These are phyloP conservation scores for Propithecus coquereli DNA, from an alignment of 2,113 vertebrate genomes.

Conservation along the genomic window DNA sequence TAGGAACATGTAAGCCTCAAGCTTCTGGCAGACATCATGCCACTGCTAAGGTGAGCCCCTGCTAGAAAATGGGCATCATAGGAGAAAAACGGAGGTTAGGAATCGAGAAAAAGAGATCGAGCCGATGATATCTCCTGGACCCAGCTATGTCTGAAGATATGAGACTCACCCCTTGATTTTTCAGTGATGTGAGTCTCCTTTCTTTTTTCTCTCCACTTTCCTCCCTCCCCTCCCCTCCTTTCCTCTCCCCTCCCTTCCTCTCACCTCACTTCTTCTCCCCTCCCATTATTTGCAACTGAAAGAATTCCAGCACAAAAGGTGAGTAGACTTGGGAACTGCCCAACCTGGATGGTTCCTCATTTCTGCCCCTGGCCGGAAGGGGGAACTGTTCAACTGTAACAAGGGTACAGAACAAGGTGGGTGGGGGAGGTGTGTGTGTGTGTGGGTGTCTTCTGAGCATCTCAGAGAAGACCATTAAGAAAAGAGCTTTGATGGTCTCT, in stretches of 20 bases:
- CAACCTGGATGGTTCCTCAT: background rate
- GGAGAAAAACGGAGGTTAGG: background rate
- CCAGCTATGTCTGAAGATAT: background rate
- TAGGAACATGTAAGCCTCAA: background rate
- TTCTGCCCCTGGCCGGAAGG: background rate
- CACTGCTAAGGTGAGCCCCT: background rate
- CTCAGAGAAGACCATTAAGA: background rate
- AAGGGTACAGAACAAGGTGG: background rate
- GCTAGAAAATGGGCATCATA: background rate
- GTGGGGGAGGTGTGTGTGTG: background rate
- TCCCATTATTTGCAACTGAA: background rate
- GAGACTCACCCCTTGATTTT: background rate
- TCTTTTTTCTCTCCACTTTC: too few relatives aligned
- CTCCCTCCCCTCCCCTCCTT: background rate
- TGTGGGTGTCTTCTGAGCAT: background rate
- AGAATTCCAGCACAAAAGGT: background rate
- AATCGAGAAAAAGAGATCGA: background rate
- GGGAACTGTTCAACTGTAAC: background rate
- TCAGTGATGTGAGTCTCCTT: background rate
- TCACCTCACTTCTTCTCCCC: fast-evolving
- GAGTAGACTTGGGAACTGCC: background rate
- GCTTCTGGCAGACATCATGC: background rate
- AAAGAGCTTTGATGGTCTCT: background rate
- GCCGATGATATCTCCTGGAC: background rate
- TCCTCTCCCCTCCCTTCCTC: background rate